Conservation (phyloP, 1,140 invertebrate species). For the Pseudomyrmex sp. region DNA sequence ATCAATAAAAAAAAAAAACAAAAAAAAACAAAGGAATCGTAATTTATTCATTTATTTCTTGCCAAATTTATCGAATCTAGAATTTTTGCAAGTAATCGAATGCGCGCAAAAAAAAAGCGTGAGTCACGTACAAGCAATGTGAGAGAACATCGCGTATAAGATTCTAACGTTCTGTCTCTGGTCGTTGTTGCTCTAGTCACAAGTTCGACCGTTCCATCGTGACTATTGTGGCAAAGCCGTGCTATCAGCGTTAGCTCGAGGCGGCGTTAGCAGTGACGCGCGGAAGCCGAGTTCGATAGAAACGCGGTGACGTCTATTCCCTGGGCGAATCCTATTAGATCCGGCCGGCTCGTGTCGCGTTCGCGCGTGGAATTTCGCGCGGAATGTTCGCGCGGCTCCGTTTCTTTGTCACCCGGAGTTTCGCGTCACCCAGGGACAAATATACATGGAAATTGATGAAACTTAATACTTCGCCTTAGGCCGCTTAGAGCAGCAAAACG, state of each 20-base stretch:
- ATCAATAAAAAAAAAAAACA: background rate
- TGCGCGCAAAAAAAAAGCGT: too few species aligned
- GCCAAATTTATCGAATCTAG: background rate
- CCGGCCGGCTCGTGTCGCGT: background rate
- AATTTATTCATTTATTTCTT: background rate
- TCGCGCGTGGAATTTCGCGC: conserved; percentile 6
- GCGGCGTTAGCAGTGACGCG: conserved; percentile 42
- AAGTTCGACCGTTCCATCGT: conserved; percentile 1
- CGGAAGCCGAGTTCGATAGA: conserved; percentile 47
- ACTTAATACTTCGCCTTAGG: conserved; percentile 13
- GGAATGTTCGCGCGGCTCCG: conserved; percentile 2
- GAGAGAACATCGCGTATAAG: background rate
- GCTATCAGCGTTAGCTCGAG: conserved; percentile 32
- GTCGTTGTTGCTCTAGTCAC: background rate
- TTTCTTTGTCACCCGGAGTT: background rate
- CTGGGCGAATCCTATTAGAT: conserved; percentile 35
- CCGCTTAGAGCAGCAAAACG: background rate
- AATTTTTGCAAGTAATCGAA: background rate
- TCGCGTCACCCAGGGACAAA: background rate
- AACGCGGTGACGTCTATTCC: conserved; percentile 46
- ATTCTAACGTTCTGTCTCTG: background rate
- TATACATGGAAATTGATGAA: conserved; percentile 16
- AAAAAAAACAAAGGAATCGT: background rate
- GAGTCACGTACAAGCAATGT: background rate
- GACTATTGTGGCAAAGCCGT: background rate